Conservation (phyloP, 2,888 invertebrate genomes). For the Malacosoma neustria region DNA sequence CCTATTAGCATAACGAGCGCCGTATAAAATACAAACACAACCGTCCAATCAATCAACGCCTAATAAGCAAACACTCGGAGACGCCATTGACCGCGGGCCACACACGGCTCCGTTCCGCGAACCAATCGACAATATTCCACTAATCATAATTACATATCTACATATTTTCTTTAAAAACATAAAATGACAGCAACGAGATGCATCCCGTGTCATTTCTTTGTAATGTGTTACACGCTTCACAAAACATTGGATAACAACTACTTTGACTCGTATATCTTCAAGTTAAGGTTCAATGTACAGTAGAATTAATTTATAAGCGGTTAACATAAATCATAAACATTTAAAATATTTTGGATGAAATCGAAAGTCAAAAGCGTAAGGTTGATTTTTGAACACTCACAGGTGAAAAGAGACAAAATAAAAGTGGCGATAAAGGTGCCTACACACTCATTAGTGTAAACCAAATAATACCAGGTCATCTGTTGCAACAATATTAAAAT, state of each 20-base stretch:
- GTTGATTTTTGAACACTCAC: constrained; percentile 15
- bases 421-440: constrained; percentile 43
- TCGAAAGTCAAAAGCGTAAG: constrained; percentile 16
- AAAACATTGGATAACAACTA: too few relatives aligned
- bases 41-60: constrained; percentile 26
- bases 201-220: constrained; percentile 61
- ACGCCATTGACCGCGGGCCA: constrained; percentile 26
- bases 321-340: too few relatives aligned
- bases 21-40: constrained; percentile 10
- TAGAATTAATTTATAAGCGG: too few relatives aligned
- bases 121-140: constrained; percentile 43
- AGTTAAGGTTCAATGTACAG: too few relatives aligned
- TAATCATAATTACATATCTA: constrained; percentile 55
- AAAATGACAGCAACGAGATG: constrained; percentile 52
- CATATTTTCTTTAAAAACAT: constrained; percentile 61
- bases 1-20: constrained; percentile 6
- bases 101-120: constrained; percentile 29
- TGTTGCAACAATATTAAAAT: constrained; percentile 69
- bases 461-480: constrained; percentile 37
- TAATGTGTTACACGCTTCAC: too few relatives aligned
- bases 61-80: constrained; percentile 52
- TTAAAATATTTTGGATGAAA: too few relatives aligned
- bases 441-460: constrained; percentile 68
- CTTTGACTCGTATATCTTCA: too few relatives aligned
- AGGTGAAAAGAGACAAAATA: constrained; percentile 7